Evolutionary conservation across 2,888 invertebrate genomes (phyloP), one percentile per base, ranked within the genome.

Genomic region (Pachliopta kotzebuea): DNA sequence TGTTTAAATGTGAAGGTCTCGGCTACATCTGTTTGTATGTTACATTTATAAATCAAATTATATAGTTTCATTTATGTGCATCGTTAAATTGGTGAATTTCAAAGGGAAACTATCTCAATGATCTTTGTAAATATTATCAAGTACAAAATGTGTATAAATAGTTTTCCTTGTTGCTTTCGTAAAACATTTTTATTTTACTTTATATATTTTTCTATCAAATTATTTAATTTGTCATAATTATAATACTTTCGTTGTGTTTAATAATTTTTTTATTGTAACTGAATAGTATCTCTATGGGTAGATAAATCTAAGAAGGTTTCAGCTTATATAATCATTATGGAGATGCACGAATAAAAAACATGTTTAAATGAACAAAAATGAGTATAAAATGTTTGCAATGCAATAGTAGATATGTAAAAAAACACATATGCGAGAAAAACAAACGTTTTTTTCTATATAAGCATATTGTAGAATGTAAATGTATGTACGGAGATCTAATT

Each of bases 1-100:
- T 7, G 18, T 56, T 50, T 53, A 64, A 3, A 26, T 53, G 52
- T 63, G 56, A 64, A 53, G 50, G 37, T 56, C 37, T 31, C 7
- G 31, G 20, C 18, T 55, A 24, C 42, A 55, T 56, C 56, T 42
- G 37, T 60, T n/a, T n/a, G 60, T 24, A 55, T 62, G 62, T 31
- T 21, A 53, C 37, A 62, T 57, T 17, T 52, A 57, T n/a, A 52
- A 52, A 57, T 24, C 50, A 56, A 62, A 20, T 21, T 53, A 37
- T 53, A 42, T 26, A n/a, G 23, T 31, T 20, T 18, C 26, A 53
- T 54, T 54, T 58, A 45, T n/a, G n/a, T 55, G 31, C 31, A 37
- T 42, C 56, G 24, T 20, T 37, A 50, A 62, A 26, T 49, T 26
- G 9, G 7, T n/a, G 26, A 23, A 11, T 42, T 24, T 45, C 24